phyloP scores from a whole-genome alignment of 1,140 invertebrate species.

The Eurytemora carolleeae region DNA sequence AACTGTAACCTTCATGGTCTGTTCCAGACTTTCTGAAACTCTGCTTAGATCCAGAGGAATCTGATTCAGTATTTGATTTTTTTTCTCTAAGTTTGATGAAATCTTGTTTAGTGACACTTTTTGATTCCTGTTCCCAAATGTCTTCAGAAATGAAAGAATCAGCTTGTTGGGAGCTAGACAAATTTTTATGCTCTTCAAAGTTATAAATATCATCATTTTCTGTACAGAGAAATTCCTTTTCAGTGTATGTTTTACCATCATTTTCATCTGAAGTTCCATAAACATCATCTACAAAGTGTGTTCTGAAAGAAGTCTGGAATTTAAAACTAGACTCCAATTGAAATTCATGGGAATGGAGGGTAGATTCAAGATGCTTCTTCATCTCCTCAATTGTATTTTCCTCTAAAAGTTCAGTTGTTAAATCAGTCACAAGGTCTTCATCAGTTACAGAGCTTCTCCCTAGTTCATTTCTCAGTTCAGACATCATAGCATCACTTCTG shows the following conservation, averaged over 20 bases:
- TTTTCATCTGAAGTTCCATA: background rate
- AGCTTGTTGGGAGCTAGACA: too few relatives aligned
- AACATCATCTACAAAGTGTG: background rate
- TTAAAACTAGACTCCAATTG: background rate
- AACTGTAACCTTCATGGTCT: background rate
- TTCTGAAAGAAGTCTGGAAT: background rate
- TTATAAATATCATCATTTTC: too few relatives aligned
- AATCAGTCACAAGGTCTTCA: background rate
- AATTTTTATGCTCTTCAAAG: too few relatives aligned
- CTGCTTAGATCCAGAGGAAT: background rate
- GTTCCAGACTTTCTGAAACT: background rate
- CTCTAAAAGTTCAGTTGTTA: background rate
- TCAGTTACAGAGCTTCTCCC: background rate
- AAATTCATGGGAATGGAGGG: background rate
- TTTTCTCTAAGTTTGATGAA: background rate
- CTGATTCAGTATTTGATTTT: background rate
- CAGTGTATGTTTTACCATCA: background rate
- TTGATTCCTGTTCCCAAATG: background rate
- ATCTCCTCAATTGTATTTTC: background rate
- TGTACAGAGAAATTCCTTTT: too few relatives aligned
- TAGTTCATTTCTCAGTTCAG: background rate
- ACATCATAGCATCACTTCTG: background rate
- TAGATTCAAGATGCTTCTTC: background rate
- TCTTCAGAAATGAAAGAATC: background rate
- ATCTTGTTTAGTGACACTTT: background rate